phyloP scores from a whole-genome alignment of 2,113 vertebrate genomes.

The Hippocampus abdominalis region DNA sequence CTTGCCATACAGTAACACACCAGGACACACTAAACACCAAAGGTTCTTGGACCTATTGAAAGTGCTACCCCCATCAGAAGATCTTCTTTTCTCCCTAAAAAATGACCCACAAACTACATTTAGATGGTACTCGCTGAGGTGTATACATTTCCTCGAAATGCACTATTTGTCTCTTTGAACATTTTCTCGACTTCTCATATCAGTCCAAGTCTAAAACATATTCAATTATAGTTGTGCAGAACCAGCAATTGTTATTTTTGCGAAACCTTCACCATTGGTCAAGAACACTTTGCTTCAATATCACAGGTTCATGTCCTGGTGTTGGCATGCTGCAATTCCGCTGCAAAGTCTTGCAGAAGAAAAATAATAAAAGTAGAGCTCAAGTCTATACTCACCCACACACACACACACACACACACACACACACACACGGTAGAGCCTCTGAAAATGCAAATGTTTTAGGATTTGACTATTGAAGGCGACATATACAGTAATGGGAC shows the following conservation, averaged over 20 bases:
- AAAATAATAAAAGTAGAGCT: neutral
- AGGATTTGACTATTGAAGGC: neutral
- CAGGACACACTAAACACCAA: no score
- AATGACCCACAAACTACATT: neutral
- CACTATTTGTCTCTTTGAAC: neutral
- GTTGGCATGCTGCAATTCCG: conserved; percentile 5
- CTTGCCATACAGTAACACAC: no score
- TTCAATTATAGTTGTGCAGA: conserved; percentile 19
- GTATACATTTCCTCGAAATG: neutral
- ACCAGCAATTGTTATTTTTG: neutral
- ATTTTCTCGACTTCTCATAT: neutral
- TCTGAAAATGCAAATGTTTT: neutral
- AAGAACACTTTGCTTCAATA: conserved; percentile 4
- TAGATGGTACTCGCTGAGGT: neutral
- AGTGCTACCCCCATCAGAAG: neutral
- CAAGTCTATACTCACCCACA: neutral
- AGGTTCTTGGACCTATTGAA: neutral
- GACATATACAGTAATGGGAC: neutral
- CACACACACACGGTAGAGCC: neutral
- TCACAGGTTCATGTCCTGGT: neutral
- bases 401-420: no score
- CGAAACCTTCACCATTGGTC: conserved; percentile 10
- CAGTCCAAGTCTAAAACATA: conserved; percentile 7
- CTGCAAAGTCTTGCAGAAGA: neutral
- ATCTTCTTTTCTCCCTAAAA: neutral